phyloP scores from a whole-genome alignment of 2,888 invertebrate genomes.

The Lydus trimaculatus region DNA sequence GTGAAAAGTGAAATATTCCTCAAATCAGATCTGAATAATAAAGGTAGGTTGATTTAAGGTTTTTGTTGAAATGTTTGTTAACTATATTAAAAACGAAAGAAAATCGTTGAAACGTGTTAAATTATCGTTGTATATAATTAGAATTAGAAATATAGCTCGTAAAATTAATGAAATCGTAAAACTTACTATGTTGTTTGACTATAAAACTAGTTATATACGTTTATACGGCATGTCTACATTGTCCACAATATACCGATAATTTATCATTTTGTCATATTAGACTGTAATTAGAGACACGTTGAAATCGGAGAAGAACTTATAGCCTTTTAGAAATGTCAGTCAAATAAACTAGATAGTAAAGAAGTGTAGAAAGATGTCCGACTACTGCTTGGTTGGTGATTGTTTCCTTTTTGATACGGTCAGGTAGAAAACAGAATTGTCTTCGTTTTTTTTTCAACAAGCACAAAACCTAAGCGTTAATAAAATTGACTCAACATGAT shows the following conservation, averaged over 20 bases:
- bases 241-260: slow-evolving; percentile 9
- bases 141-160: slow-evolving; percentile 4
- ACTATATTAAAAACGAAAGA: not conserved
- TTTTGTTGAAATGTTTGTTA: not conserved
- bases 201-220: slow-evolving; percentile 8
- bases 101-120: slow-evolving; percentile 3
- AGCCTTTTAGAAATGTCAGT: slow-evolving; percentile 11
- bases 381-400: slow-evolving; percentile 1
- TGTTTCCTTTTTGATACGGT: not conserved
- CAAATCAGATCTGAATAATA: not conserved
- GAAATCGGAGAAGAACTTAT: slow-evolving; percentile 7
- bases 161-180: slow-evolving; percentile 9
- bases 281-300: slow-evolving; percentile 10
- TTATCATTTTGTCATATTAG: slow-evolving; percentile 11
- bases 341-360: slow-evolving; percentile 5
- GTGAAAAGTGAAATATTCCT: too few relatives aligned
- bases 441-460: not conserved
- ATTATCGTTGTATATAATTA: slow-evolving; percentile 1
- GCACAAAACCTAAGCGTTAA: not conserved
- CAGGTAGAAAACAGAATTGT: not conserved
- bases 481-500: not conserved
- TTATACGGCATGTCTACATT: slow-evolving; percentile 4
- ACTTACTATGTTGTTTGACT: not conserved
- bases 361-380: slow-evolving; percentile 15
- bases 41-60: not conserved